phyloP scores from a whole-genome alignment of 2,113 vertebrate genomes.

The Merops nubicus region DNA sequence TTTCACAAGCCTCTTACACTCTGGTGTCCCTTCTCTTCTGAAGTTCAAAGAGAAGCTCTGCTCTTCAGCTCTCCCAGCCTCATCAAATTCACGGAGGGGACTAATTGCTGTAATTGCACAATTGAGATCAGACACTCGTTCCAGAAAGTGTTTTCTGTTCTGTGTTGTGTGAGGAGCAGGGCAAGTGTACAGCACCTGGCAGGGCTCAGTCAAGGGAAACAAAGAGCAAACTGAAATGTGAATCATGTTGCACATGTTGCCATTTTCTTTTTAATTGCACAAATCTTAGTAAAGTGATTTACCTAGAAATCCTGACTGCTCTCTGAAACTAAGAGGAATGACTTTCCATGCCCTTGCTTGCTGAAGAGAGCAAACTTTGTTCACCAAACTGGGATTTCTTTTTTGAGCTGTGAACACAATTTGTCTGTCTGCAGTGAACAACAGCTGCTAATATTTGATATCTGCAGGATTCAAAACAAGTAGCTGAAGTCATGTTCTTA shows the following conservation, averaged over 20 bases:
- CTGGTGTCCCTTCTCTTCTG: not conserved
- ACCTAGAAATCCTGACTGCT: not conserved
- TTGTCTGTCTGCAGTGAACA: conserved; percentile 13
- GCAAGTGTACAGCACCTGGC: not conserved
- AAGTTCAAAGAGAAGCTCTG: not conserved
- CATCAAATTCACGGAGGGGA: not conserved
- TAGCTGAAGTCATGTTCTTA: not conserved
- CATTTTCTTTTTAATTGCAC: not conserved
- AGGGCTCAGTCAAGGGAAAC: not conserved
- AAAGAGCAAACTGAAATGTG: not conserved
- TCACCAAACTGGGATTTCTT: not conserved
- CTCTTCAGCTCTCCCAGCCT: not conserved
- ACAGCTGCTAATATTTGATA: conserved; percentile 6
- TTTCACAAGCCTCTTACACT: not conserved
- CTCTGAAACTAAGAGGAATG: not conserved
- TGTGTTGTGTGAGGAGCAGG: not conserved
- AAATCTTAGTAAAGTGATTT: not conserved
- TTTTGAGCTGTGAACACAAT: not conserved
- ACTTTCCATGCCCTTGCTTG: not conserved
- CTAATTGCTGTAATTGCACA: not conserved
- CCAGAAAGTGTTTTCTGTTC: not conserved
- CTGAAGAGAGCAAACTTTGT: not conserved
- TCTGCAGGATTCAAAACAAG: not conserved
- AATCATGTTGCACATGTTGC: not conserved
- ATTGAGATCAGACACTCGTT: not conserved